A percentile compares a stretch with the other conserved stretches of the same genome.
These are phyloP conservation scores for Octopus bimaculoides DNA, from an alignment of 1,140 invertebrate species.

Conservation along the genomic window DNA sequence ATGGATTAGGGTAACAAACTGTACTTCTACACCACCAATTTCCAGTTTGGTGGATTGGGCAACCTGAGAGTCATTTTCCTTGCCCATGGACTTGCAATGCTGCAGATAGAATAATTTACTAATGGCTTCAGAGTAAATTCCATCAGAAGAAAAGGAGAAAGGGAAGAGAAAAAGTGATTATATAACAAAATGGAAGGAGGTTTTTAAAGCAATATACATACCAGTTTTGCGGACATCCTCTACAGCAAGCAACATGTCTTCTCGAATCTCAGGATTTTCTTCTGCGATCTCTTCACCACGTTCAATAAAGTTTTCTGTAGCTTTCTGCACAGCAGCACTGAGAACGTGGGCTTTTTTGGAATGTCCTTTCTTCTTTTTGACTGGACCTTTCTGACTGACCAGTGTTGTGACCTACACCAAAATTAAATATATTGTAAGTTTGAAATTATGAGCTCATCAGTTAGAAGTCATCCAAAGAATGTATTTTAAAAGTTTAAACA, in stretches of 20 bases:
- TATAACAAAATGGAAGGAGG: neutral
- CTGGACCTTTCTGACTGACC: constrained; percentile 94
- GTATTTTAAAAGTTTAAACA: too few relatives aligned
- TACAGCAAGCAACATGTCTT: constrained; percentile 94
- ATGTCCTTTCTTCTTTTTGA: constrained; percentile 94
- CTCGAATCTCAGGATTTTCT: constrained; percentile 94
- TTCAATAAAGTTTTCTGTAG: constrained; percentile 84
- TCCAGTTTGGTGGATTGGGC: too few relatives aligned
- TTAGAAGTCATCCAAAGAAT: too few relatives aligned
- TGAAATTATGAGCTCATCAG: too few relatives aligned
- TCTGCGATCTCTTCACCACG: constrained; percentile 93
- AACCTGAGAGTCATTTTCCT: too few relatives aligned
- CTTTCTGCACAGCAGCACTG: constrained; percentile 93
- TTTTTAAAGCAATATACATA: constrained; percentile 12
- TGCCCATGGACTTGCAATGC: too few relatives aligned
- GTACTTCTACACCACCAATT: too few relatives aligned
- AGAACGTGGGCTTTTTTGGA: constrained; percentile 94
- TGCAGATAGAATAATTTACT: too few relatives aligned
- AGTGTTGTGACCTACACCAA: constrained; percentile 76
- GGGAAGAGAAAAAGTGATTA: neutral
- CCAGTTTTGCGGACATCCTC: constrained; percentile 57
- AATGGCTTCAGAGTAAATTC: too few relatives aligned
- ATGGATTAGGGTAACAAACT: too few relatives aligned
- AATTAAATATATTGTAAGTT: neutral
- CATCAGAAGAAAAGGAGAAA: neutral